Evolutionary conservation across 2,888 invertebrate species (phyloP).

Genomic region (Hetaerina titia): DNA sequence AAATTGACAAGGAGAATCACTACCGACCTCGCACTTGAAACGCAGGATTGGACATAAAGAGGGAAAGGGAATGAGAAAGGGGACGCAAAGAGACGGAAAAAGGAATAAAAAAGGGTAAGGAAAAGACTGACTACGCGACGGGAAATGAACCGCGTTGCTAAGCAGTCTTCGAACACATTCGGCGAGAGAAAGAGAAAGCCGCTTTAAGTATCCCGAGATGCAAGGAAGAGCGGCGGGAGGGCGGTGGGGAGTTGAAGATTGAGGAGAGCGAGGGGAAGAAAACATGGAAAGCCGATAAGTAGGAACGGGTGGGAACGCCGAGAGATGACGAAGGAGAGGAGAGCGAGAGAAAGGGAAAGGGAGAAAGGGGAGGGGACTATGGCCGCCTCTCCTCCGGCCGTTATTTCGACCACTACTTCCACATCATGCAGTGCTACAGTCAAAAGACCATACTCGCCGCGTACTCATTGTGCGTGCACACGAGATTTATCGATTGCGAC

Average conservation of each 20-base stretch:
- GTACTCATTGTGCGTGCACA: background rate
- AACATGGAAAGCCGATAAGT: background rate
- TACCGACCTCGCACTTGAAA: background rate
- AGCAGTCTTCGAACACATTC: constrained; percentile 8
- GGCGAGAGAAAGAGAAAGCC: background rate
- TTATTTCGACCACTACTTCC: background rate
- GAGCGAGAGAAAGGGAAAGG: background rate
- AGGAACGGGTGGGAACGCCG: background rate
- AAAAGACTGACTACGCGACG: background rate
- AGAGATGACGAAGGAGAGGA: background rate
- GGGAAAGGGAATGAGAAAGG: too few relatives aligned
- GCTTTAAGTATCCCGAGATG: background rate
- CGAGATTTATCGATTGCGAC: too few relatives aligned
- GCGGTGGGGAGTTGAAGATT: background rate
- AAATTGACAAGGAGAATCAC: background rate
- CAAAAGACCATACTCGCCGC: background rate
- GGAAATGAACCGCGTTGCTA: background rate
- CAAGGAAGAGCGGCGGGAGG: background rate
- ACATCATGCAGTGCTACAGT: background rate
- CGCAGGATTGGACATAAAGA: background rate
- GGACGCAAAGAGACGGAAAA: background rate
- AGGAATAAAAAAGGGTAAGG: background rate
- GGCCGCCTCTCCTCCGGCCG: background rate
- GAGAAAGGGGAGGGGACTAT: background rate
- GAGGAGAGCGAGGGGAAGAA: background rate